Evolutionary conservation across 2,113 vertebrate species (phyloP).

Genomic region (Tragulus kanchil): DNA sequence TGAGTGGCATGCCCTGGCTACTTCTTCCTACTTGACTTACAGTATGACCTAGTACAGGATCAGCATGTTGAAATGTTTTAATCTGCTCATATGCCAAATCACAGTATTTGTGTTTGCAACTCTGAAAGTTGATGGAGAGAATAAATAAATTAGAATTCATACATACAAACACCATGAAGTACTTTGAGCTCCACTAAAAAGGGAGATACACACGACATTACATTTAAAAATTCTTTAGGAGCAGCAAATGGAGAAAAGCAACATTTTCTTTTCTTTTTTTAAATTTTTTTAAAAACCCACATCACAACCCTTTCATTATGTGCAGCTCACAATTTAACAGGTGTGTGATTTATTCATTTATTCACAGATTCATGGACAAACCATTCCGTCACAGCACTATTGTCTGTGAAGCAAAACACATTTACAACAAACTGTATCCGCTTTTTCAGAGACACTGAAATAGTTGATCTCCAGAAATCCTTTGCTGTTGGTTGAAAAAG

Average conservation of each 20-base stretch:
- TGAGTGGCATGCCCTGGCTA: neutral
- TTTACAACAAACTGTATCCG: constrained; percentile 55
- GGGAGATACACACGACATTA: constrained; percentile 4
- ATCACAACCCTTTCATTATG: constrained; percentile 63
- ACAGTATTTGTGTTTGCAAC: constrained; percentile 44
- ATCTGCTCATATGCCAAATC: constrained; percentile 29
- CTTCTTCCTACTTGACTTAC: neutral
- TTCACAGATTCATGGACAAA: constrained; percentile 69
- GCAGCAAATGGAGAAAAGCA: constrained; percentile 64
- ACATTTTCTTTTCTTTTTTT: constrained; percentile 37
- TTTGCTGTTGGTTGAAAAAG: constrained; percentile 55
- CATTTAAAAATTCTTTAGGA: constrained; percentile 61
- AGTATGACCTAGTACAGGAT: neutral
- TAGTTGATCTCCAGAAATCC: constrained; percentile 59
- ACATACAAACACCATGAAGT: neutral
- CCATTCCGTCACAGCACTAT: constrained; percentile 70
- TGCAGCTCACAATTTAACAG: constrained; percentile 74
- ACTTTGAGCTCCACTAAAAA: constrained; percentile 42
- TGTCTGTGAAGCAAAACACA: constrained; percentile 76
- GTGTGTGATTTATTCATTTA: constrained; percentile 81
- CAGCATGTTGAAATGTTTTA: constrained; percentile 23
- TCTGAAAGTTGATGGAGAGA: constrained; percentile 27
- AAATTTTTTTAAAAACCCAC: neutral
- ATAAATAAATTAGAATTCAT: constrained; percentile 5
- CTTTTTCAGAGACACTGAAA: constrained; percentile 65